Evolutionary conservation across 1,140 invertebrate genomes (phyloP), one percentile per base, ranked within the genome.

Genomic region (Akabosia matsudoensis): DNA sequence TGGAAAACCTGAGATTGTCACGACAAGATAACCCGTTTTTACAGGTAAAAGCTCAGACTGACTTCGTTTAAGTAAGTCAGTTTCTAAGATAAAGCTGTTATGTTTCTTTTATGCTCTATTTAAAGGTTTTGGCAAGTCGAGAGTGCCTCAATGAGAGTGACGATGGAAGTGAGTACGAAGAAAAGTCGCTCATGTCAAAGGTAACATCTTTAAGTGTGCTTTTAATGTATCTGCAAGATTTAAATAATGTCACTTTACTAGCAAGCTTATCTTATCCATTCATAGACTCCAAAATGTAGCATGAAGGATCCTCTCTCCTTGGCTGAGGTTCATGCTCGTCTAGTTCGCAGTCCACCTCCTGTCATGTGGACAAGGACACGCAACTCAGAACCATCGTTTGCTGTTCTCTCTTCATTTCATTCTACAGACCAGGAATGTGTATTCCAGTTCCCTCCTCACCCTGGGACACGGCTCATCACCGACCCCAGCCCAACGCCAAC

Each of bases 1-100:
- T 81, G 80, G 78, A 81, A 75, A 79, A 79, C 33, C 74, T 81
- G 56, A 77, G 80, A 73, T 74, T 79, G 28, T 79, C 78, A 37
- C 51, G 80, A 33, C 80, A 81, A 37, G 80, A 81, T 71, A 81
- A 81, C 74, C 80, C 80, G 33, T 81, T 76, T 56, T 73, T 81
- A 31, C 78, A 79, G 67, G 79, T 79, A 73, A 74, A 28, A 22
- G 14, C 7, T 13, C 24, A 56, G 22, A 56, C 7, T 13, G 4
- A 45, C 18, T 45, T 18, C 37, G n/a, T n/a, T n/a, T n/a, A n/a
- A n/a, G n/a, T n/a, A n/a, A n/a, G n/a, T n/a, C n/a, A n/a, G n/a
- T n/a, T n/a, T n/a, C n/a, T n/a, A n/a, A n/a, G n/a, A n/a, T n/a
- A n/a, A n/a, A n/a, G n/a, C 18, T 45, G 37, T 18, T 45, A 45